Evolutionary conservation across 1,140 invertebrate species (phyloP), one percentile per base, ranked within the genome.

Genomic region (Olivierus martensii): DNA sequence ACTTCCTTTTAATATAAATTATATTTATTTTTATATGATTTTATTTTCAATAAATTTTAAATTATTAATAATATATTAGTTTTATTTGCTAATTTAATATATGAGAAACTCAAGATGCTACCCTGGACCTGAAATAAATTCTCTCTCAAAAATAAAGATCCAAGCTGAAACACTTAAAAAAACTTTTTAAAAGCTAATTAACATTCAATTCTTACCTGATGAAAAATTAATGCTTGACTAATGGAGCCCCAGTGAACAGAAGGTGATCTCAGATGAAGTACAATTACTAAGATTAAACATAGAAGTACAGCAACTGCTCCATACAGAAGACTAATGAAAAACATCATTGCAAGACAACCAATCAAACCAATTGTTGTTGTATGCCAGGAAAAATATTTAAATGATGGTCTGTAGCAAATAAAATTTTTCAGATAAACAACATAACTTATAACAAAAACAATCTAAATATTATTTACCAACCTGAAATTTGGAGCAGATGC

Each of bases 221-320:
- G 95, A 69, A 99, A 99, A 65, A 99, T 97, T 5, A 99, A 75
- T 12, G 95, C 95, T 74, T 99, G 95, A 45, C 88, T 93, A 61
- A 99, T 95, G 43, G 90, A 95, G 12, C 95, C 95, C 93, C 95
- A 99, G 46, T 81, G 78, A 39, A 74, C 68, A 21, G 86, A 86
- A 1, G 94, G 87, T 0, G 91, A 91, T 63, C 93, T 83, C n/a
- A 96, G 70, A 72, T 97, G 91, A 36, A 98, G 71, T 3, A 84
- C 76, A 45, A 94, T 80, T 15, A 95, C 80, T 18, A 98, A 70
- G 38, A 86, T 67, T 42, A 92, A 71, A 67, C 88, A 91, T 4
- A 94, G 68, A 42, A 94, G 80, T 45, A 98, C 84, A 52, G 87
- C 88, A 35, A 83, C 79, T 0, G 83, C 81, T 19, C 91, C 84